Percentiles rank a stretch among this genome's conserved stretches.
Evolutionary conservation across 2,888 invertebrate genomes (phyloP).

Genomic region (Drosophila crucigera): DNA sequence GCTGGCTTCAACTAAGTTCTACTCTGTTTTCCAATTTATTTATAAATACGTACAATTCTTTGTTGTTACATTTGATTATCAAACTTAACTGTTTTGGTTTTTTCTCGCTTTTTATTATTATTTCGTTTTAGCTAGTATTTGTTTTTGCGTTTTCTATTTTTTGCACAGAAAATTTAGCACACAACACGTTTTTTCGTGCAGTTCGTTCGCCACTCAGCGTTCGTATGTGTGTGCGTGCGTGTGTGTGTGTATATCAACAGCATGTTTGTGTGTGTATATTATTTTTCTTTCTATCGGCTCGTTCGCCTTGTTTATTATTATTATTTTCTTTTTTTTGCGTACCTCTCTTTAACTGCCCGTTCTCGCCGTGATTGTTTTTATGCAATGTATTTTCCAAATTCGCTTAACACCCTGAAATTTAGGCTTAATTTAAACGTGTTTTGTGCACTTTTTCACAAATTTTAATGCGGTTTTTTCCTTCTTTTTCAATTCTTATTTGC

Average conservation of each 20-base stretch:
- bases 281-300: conserved; percentile 74
- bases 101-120: conserved; percentile 60
- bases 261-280: conserved; percentile 77
- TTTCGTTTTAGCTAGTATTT: conserved; percentile 52
- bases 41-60: conserved; percentile 57
- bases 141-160: conserved; percentile 69
- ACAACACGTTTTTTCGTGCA: conserved; percentile 80
- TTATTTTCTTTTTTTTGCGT: conserved; percentile 67
- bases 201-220: conserved; percentile 56
- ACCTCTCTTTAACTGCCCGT: conserved; percentile 53
- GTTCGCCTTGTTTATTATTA: conserved; percentile 76
- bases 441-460: conserved; percentile 62
- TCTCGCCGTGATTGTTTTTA: conserved; percentile 23
- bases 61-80: conserved; percentile 57
- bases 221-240: conserved; percentile 31
- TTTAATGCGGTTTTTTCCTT: conserved; percentile 62
- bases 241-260: conserved; percentile 63
- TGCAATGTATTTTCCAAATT: conserved; percentile 22
- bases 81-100: conserved; percentile 72
- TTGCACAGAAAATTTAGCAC: conserved; percentile 76
- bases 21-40: conserved; percentile 34
- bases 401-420: conserved; percentile 36
- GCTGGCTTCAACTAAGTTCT: conserved; percentile 16
- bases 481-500: conserved; percentile 68
- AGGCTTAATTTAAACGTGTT: conserved; percentile 48